phyloP scores from a whole-genome alignment of 2,888 invertebrate genomes.

The Plebejus anna region DNA sequence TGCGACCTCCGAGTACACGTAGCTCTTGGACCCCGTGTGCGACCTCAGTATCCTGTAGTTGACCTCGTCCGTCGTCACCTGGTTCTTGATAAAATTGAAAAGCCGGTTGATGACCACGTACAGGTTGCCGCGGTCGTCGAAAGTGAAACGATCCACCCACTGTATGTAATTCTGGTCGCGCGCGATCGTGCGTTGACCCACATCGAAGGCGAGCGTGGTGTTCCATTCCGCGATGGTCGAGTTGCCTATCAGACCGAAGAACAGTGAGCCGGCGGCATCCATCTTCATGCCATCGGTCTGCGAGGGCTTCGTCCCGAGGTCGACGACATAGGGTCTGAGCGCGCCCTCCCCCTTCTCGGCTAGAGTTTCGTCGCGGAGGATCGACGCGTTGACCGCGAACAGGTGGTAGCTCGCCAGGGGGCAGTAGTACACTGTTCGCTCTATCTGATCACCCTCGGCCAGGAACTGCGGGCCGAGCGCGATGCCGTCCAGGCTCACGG shows the following conservation, averaged over 20 bases:
- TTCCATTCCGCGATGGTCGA: slow-evolving; percentile 87
- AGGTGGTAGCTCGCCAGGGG: slow-evolving; percentile 85
- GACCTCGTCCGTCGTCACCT: slow-evolving; percentile 77
- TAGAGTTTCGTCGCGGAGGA: slow-evolving; percentile 78
- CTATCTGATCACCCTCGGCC: slow-evolving; percentile 55
- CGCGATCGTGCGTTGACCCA: slow-evolving; percentile 82
- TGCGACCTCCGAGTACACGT: slow-evolving; percentile 78
- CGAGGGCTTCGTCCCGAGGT: slow-evolving; percentile 82
- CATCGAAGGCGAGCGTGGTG: slow-evolving; percentile 76
- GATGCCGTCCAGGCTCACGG: slow-evolving; percentile 70
- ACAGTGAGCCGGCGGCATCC: slow-evolving; percentile 84
- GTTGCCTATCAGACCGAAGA: slow-evolving; percentile 84
- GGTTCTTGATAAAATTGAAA: slow-evolving; percentile 82
- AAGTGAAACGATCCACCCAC: slow-evolving; percentile 86
- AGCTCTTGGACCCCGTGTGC: slow-evolving; percentile 81
- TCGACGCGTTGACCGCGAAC: slow-evolving; percentile 82
- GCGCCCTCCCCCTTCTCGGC: slow-evolving; percentile 55
- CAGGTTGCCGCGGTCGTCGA: slow-evolving; percentile 83
- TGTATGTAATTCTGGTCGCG: slow-evolving; percentile 84
- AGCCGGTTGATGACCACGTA: slow-evolving; percentile 85
- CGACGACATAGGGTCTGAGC: slow-evolving; percentile 72
- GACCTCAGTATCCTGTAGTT: slow-evolving; percentile 85
- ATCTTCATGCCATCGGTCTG: slow-evolving; percentile 88
- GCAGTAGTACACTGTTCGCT: slow-evolving; percentile 82
- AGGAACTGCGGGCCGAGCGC: slow-evolving; percentile 83